Evolutionary conservation across 2,888 invertebrate species (phyloP), one percentile per base, ranked within the genome.

Genomic region (Stomorhina lunata): DNA sequence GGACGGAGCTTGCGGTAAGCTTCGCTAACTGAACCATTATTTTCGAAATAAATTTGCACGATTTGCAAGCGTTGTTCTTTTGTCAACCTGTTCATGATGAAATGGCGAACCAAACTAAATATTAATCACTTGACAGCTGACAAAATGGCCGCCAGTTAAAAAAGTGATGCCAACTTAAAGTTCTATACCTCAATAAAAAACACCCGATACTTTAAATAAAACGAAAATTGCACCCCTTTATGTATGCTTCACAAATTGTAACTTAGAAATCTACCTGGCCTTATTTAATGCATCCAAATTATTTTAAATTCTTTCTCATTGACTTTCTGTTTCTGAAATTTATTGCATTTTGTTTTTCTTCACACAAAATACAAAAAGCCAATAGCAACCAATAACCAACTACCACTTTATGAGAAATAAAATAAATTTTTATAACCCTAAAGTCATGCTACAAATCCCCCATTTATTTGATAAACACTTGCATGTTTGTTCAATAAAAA

Each of bases 391-490:
- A 32, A 32, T 6, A 32, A 9, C 9, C 4, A 32, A 9, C 20
- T 43, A 53, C 17, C 34, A 45, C 34, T 75, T 75, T 50, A 37
- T 59, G 15, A 68, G 40, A 50, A 76, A 76, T 57, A 40, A 68
- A 76, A 68, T 59, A 59, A n/a, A 48, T 68, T 76, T 76, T 76
- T 57, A 68, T 59, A 68, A 40, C 66, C 66, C 59, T 45, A 27
- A 57, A 66, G 75, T 48, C 66, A 76, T 48, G 75, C 75, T 32
- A 75, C 66, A 76, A 66, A 57, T 57, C 55, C 20, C n/a, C 57
- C 27, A 66, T 48, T 66, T 57, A 66, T 66, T 76, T 76, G 17
- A 25, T 57, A 57, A 45, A 57, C 66, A 66, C 57, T 68, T 59
- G 57, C 68, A 76, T 76, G 68, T 50, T 59, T 48, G 27, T 59